These are phyloP conservation scores for Pangasius macronema DNA, from an alignment of 2,797 vertebrate species.

Conservation along the genomic window DNA sequence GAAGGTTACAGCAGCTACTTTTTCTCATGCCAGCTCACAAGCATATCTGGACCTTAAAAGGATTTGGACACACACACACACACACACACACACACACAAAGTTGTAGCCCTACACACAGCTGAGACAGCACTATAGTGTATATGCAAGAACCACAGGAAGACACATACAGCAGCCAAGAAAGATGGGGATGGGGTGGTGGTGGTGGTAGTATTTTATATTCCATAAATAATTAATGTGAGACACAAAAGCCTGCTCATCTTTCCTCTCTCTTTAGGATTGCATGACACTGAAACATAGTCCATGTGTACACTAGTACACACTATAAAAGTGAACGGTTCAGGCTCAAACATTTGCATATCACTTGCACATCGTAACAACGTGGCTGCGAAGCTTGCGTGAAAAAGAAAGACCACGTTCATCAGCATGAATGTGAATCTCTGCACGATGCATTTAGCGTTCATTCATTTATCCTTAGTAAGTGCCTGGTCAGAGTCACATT, in stretches of 20 bases:
- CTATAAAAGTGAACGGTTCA: background rate
- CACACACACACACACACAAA: background rate
- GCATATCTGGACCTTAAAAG: background rate
- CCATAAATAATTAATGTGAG: background rate
- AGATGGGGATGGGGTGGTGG: background rate
- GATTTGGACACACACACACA: background rate
- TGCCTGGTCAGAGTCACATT: background rate
- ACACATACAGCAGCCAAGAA: background rate
- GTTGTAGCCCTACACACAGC: background rate
- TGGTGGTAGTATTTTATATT: background rate
- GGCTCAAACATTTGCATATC: background rate
- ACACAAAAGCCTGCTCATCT: constrained; percentile 3
- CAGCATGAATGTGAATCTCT: background rate
- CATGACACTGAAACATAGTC: background rate
- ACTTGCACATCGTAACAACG: background rate
- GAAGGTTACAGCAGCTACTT: background rate
- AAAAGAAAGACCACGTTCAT: background rate
- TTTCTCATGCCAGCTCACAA: constrained; percentile 5
- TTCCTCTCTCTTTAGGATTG: background rate
- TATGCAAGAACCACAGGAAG: background rate
- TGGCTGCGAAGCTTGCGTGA: background rate
- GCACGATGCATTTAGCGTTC: background rate
- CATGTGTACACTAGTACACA: background rate
- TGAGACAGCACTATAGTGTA: background rate
- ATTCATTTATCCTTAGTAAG: background rate